phyloP scores from a whole-genome alignment of 2,797 vertebrate genomes.

The Danio tinwini region DNA sequence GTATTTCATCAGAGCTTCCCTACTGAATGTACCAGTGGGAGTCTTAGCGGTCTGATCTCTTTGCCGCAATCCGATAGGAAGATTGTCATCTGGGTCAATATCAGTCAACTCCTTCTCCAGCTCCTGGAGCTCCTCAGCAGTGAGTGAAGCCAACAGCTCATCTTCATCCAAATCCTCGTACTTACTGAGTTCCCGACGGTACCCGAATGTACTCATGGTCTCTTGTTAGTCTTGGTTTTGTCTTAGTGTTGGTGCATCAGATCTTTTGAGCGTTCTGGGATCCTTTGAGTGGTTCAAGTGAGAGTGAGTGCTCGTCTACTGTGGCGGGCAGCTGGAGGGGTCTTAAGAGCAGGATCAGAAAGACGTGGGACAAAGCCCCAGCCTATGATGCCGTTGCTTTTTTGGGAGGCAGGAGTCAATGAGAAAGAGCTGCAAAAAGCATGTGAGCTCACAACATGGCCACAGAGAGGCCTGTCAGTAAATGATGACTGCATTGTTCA shows the following conservation, averaged over 20 bases:
- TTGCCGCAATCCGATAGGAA: conserved; percentile 92
- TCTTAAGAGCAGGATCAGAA: conserved; percentile 90
- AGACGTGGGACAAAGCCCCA: conserved; percentile 80
- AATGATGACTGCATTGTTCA: conserved; percentile 81
- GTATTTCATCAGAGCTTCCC: conserved; percentile 92
- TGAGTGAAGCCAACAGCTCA: conserved; percentile 92
- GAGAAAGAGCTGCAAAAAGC: conserved; percentile 89
- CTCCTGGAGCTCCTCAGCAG: conserved; percentile 92
- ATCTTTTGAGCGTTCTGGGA: background rate
- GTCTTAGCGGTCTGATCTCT: conserved; percentile 94
- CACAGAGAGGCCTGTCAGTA: conserved; percentile 75
- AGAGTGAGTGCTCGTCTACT: conserved; percentile 76
- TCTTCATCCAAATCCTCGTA: conserved; percentile 97
- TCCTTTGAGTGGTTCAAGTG: background rate
- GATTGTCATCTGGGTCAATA: conserved; percentile 88
- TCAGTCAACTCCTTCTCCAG: conserved; percentile 91
- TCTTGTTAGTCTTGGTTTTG: conserved; percentile 2
- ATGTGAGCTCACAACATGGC: conserved; percentile 87
- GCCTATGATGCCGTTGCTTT: conserved; percentile 88
- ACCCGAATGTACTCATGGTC: conserved; percentile 93
- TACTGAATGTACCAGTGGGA: conserved; percentile 91
- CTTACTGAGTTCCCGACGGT: conserved; percentile 93
- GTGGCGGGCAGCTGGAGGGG: conserved; percentile 76
- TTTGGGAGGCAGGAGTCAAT: conserved; percentile 90
- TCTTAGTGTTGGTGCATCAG: conserved; percentile 15